phyloP scores from a whole-genome alignment of 2,888 invertebrate genomes.

The Lithophane socia region DNA sequence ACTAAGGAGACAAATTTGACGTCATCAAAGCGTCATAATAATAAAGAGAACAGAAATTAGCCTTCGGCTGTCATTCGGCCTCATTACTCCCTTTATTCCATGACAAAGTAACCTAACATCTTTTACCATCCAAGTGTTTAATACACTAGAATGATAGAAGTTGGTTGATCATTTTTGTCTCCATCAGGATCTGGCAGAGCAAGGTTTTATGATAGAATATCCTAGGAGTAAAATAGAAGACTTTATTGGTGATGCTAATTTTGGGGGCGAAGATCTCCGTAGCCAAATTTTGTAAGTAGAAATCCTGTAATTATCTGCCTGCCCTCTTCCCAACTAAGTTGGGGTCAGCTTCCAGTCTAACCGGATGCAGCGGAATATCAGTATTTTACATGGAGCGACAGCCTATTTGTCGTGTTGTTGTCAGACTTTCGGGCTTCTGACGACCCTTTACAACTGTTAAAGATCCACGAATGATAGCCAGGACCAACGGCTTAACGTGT shows the following conservation, averaged over 20 bases:
- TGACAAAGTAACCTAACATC: not conserved
- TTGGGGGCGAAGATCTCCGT: constrained; percentile 79
- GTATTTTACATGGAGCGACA: no score
- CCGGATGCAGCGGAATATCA: no score
- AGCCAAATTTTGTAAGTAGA: constrained; percentile 74
- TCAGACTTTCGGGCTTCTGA: no score
- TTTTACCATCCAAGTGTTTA: not conserved
- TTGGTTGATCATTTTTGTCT: constrained; percentile 9
- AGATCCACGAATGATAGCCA: no score
- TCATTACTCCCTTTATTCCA: no score
- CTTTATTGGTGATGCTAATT: constrained; percentile 82
- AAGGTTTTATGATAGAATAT: constrained; percentile 76
- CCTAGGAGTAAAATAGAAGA: constrained; percentile 74
- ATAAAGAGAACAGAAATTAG: not conserved
- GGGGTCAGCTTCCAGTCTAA: no score
- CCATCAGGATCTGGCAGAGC: constrained; percentile 73
- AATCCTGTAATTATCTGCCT: no score
- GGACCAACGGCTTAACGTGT: no score
- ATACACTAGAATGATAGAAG: not conserved
- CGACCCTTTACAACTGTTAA: no score
- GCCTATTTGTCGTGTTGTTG: no score
- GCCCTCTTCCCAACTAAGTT: no score
- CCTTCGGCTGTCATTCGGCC: not conserved
- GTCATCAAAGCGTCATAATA: not conserved
- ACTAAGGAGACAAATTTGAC: not conserved